These are phyloP conservation scores for Drosophila jambulina DNA, from an alignment of 1,140 invertebrate genomes.

Conservation along the genomic window DNA sequence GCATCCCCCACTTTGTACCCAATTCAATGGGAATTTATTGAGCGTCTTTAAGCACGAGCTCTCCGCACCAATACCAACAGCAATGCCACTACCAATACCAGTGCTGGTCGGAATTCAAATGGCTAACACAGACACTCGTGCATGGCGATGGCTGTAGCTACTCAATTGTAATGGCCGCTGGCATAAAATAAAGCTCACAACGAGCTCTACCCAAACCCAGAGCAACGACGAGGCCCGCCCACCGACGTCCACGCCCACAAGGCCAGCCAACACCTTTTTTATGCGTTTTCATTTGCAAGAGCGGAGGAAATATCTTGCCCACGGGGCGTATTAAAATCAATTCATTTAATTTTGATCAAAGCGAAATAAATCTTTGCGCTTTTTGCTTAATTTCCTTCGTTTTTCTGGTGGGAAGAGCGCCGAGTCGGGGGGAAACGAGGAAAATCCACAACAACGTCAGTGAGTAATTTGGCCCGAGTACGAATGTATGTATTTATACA, in stretches of 20 bases:
- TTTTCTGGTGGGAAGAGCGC: constrained; percentile 23
- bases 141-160: constrained; percentile 29
- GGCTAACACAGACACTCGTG: constrained; percentile 27
- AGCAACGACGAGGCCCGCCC: constrained; percentile 1
- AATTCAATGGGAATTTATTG: constrained; percentile 67
- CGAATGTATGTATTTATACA: background rate
- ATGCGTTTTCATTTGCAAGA: constrained; percentile 79
- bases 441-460: constrained; percentile 80
- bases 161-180: constrained; percentile 66
- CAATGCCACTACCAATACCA: background rate
- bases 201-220: constrained; percentile 23
- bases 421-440: constrained; percentile 42
- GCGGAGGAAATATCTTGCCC: constrained; percentile 80
- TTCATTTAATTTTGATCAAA: constrained; percentile 84
- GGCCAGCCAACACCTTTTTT: constrained; percentile 64
- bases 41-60: constrained; percentile 48
- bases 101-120: constrained; percentile 31
- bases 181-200: constrained; percentile 54
- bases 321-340: constrained; percentile 84
- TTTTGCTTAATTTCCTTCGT: constrained; percentile 82
- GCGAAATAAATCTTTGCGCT: constrained; percentile 84
- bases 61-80: constrained; percentile 11
- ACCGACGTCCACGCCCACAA: constrained; percentile 51
- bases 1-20: constrained; percentile 53
- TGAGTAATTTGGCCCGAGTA: constrained; percentile 77